Percentiles rank a stretch among this genome's conserved stretches.
Evolutionary conservation across 2,113 vertebrate species (phyloP).

Genomic region (Hiodon tergisus): DNA sequence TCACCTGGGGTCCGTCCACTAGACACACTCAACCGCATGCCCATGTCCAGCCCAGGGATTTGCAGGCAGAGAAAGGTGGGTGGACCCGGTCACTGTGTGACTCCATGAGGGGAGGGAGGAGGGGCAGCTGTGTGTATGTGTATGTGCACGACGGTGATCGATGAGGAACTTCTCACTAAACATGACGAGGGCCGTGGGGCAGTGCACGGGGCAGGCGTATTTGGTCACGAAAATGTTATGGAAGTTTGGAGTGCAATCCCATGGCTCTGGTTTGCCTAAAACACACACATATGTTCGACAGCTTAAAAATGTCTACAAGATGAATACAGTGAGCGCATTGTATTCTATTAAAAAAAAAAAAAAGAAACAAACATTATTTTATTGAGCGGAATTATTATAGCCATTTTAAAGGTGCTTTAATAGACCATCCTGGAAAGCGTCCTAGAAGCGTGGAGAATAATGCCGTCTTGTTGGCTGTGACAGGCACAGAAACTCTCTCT

Average conservation of each 20-base stretch:
- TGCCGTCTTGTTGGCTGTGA: neutral
- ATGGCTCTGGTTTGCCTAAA: neutral
- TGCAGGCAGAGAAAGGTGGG: neutral
- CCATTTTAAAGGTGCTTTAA: conserved; percentile 33
- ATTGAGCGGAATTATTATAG: conserved; percentile 16
- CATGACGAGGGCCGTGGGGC: conserved; percentile 5
- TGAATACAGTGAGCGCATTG: conserved; percentile 14
- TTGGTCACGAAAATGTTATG: neutral
- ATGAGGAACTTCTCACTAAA: conserved; percentile 9
- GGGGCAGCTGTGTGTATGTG: neutral
- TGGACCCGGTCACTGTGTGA: neutral
- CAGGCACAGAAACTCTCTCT: neutral
- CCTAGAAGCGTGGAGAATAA: conserved; percentile 24
- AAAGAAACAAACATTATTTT: conserved; percentile 9
- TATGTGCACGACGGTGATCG: conserved; percentile 3
- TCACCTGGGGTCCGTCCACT: conserved; percentile 5
- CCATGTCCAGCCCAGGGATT: neutral
- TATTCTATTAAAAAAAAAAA: conserved; percentile 9
- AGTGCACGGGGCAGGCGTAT: too few species aligned
- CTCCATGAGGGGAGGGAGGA: neutral
- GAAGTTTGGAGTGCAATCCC: neutral
- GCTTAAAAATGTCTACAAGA: conserved; percentile 12
- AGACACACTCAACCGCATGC: conserved; percentile 10
- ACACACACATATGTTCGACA: conserved; percentile 3
- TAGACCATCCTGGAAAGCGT: conserved; percentile 23